These are phyloP conservation scores for Xanthostigma xanthostigma DNA, from an alignment of 2,888 invertebrate species.

Conservation along the genomic window DNA sequence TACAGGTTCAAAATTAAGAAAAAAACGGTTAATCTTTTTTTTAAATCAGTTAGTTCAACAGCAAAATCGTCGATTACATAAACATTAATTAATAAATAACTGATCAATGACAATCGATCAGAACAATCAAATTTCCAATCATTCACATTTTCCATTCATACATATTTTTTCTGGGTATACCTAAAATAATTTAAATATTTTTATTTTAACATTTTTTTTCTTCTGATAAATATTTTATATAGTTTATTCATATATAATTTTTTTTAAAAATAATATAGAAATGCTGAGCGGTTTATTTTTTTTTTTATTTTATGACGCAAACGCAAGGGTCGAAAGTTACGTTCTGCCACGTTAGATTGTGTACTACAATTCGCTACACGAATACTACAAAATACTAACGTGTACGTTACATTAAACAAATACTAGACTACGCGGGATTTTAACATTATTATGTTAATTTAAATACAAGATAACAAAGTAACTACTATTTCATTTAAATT, in stretches of 20 bases:
- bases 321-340: conserved; percentile 28
- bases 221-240: conserved; percentile 2
- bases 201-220: background rate
- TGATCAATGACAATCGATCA: no score
- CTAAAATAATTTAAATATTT: background rate
- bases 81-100: no score
- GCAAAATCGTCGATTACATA: no score
- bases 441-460: background rate
- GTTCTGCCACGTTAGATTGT: conserved; percentile 14
- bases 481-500: conserved; percentile 15
- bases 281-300: conserved; percentile 25
- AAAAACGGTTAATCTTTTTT: no score
- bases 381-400: background rate
- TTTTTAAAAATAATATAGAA: conserved; percentile 21
- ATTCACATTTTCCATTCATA: no score
- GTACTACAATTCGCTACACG: background rate
- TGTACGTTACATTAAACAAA: background rate
- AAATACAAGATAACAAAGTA: conserved; percentile 14
- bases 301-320: conserved; percentile 19
- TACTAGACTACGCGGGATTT: background rate
- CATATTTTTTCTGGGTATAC: no score
- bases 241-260: conserved; percentile 2
- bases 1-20: no score
- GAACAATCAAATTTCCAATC: no score
- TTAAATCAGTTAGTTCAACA: no score